Evolutionary conservation across 1,140 invertebrate genomes (phyloP).

Genomic region (Thalassaphorura encarpata): DNA sequence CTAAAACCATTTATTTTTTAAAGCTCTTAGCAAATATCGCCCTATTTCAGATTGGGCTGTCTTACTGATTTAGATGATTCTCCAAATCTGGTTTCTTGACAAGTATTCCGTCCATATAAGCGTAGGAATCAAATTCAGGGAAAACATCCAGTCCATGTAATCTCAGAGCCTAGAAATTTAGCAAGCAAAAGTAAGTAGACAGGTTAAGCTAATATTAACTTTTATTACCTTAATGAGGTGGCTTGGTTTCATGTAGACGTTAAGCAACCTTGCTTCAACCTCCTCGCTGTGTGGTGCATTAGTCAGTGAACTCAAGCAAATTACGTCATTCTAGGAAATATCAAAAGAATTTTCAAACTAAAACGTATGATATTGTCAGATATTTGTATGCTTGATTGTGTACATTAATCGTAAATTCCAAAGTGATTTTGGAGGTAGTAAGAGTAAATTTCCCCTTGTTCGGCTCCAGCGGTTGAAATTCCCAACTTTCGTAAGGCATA

Average conservation of each 20-base stretch:
- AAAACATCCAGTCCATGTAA: constrained; percentile 77
- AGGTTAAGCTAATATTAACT: background rate
- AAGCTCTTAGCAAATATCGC: no score
- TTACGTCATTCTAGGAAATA: constrained; percentile 42
- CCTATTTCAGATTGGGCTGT: no score
- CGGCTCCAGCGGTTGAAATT: constrained; percentile 55
- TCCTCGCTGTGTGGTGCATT: constrained; percentile 27
- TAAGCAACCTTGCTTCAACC: constrained; percentile 44
- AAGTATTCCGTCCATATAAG: constrained; percentile 58
- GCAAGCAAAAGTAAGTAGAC: background rate
- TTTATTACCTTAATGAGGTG: constrained; percentile 43
- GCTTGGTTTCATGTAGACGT: constrained; percentile 44
- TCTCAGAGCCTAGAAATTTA: constrained; percentile 50
- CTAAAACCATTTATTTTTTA: no score
- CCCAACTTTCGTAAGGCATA: constrained; percentile 74
- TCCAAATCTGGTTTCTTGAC: constrained; percentile 65
- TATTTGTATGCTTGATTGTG: background rate
- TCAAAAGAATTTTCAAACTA: background rate
- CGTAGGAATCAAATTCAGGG: constrained; percentile 69
- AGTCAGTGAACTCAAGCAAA: constrained; percentile 45
- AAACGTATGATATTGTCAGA: background rate
- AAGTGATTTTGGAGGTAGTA: constrained; percentile 54
- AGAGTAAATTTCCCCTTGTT: constrained; percentile 50
- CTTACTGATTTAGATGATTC: constrained; percentile 63
- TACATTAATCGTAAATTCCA: constrained; percentile 51